Evolutionary conservation across 2,888 invertebrate genomes (phyloP).

Genomic region (Dilophus febrilis): DNA sequence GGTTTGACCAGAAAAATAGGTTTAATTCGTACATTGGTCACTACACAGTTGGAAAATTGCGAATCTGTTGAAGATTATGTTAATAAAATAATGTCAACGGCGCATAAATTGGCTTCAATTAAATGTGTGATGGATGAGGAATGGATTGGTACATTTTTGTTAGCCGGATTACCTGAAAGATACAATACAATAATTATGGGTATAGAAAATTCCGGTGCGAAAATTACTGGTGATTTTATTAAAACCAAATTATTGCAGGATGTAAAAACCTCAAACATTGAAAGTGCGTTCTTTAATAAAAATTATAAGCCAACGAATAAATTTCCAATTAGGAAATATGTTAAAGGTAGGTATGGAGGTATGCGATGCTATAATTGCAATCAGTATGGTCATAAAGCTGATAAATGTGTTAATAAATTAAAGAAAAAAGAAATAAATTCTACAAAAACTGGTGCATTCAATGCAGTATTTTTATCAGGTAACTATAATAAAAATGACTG

Average conservation of each 20-base stretch:
- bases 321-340: too few species aligned
- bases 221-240: constrained; percentile 9
- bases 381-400: too few species aligned
- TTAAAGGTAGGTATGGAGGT: too few species aligned
- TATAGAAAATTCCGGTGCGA: constrained; percentile 10
- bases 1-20: too few species aligned
- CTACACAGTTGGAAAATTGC: too few species aligned
- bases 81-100: too few species aligned
- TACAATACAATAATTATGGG: not conserved
- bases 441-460: not conserved
- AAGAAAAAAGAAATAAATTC: not conserved
- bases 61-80: too few species aligned
- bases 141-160: not conserved
- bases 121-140: not conserved
- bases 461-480: not conserved
- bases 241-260: constrained; percentile 8
- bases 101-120: not conserved
- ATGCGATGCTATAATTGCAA: not conserved
- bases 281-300: not conserved
- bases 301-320: not conserved
- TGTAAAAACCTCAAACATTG: not conserved
- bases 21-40: too few species aligned
- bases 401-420: too few species aligned
- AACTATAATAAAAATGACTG: constrained; percentile 11
- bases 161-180: not conserved